Evolutionary conservation across 2,113 vertebrate genomes (phyloP).

Genomic region (Pimephales promelas): DNA sequence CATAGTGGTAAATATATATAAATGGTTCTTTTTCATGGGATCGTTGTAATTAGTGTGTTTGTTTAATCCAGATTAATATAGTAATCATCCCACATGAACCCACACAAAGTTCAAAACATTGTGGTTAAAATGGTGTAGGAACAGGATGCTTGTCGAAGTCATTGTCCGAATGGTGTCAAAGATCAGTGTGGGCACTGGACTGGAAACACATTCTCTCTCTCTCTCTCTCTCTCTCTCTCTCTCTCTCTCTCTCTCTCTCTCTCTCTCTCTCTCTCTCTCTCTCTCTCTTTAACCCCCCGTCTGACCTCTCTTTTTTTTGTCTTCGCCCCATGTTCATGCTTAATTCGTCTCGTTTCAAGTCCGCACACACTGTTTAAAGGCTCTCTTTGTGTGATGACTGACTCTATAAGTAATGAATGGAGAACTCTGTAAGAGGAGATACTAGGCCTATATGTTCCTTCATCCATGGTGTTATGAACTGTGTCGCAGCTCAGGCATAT

Average conservation of each 20-base stretch:
- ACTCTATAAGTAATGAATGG: slow-evolving; percentile 9
- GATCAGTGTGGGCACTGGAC: slow-evolving; percentile 23
- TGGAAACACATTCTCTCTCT: slow-evolving; percentile 48
- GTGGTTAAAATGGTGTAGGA: background rate
- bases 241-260: slow-evolving; percentile 8
- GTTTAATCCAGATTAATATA: background rate
- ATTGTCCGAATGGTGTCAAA: slow-evolving; percentile 14
- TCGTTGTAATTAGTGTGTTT: background rate
- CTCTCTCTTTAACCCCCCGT: background rate
- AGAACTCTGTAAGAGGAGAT: background rate
- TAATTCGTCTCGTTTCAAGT: slow-evolving; percentile 38
- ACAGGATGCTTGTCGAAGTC: background rate
- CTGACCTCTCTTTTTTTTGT: background rate
- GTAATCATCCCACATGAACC: background rate
- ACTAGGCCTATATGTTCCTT: background rate
- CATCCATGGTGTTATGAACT: background rate
- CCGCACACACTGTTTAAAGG: slow-evolving; percentile 11
- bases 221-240: slow-evolving; percentile 13
- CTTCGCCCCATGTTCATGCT: slow-evolving; percentile 15
- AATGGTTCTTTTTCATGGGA: too few relatives aligned
- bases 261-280: slow-evolving; percentile 12
- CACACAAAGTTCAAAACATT: background rate
- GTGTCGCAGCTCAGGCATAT: background rate
- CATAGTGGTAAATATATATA: too few relatives aligned
- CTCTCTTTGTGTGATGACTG: slow-evolving; percentile 16